These are phyloP conservation scores for Stomatorhinus walkeri DNA, from an alignment of 2,797 vertebrate species.

Conservation along the genomic window DNA sequence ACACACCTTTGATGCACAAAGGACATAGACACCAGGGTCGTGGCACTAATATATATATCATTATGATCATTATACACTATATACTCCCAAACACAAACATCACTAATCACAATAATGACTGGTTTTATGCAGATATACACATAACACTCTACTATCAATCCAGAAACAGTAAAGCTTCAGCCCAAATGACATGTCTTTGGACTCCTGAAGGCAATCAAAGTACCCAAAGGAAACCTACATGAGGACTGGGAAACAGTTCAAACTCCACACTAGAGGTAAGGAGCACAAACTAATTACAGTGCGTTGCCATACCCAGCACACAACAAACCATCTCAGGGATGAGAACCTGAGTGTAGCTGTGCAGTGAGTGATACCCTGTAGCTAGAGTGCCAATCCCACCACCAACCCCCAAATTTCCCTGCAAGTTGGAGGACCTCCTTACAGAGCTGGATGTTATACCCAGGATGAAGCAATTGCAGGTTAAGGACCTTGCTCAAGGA, in stretches of 20 bases:
- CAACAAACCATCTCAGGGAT: background rate
- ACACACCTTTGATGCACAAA: background rate
- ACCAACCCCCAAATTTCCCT: no score
- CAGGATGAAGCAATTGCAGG: no score
- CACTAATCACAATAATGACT: background rate
- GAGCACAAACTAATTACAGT: background rate
- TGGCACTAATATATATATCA: background rate
- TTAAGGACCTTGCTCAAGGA: no score
- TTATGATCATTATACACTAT: background rate
- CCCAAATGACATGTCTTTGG: background rate
- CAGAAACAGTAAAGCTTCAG: background rate
- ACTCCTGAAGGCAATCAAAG: background rate
- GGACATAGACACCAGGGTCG: background rate
- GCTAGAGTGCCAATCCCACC: no score
- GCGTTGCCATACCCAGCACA: background rate
- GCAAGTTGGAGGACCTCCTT: no score
- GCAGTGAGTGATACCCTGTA: background rate
- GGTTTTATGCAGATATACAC: background rate
- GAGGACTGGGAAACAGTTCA: background rate
- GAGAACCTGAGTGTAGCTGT: background rate
- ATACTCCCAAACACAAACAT: background rate
- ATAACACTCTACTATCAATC: background rate
- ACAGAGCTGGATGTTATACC: no score
- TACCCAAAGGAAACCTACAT: background rate
- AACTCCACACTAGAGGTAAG: background rate